Evolutionary conservation across 37 sponge, comb jelly and placozoan species (phyloP).

Genomic region (Beroe forskalii): DNA sequence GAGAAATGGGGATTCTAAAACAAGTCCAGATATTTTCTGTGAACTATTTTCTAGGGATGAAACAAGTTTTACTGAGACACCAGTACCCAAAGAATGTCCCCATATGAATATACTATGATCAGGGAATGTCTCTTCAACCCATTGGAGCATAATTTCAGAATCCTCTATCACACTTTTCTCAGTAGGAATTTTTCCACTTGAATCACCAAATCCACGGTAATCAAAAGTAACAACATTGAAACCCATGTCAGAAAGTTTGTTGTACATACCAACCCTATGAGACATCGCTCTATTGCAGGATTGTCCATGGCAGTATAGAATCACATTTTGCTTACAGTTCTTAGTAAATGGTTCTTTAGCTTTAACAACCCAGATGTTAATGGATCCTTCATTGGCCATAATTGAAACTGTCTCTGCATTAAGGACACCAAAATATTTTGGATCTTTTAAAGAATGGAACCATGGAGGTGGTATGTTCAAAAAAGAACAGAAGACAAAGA

Average conservation of each 20-base stretch:
- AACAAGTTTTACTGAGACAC: background rate
- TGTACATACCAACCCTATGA: background rate
- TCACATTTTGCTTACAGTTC: background rate
- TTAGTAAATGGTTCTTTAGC: background rate
- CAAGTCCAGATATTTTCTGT: background rate
- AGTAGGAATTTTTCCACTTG: background rate
- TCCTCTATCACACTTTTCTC: background rate
- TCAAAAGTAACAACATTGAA: constrained; percentile 16
- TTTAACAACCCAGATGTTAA: background rate
- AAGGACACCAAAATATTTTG: background rate
- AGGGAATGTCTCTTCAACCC: background rate
- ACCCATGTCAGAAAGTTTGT: background rate
- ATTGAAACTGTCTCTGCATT: background rate
- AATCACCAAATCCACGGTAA: constrained; percentile 38
- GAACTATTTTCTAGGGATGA: background rate
- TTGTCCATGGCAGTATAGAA: constrained; percentile 15
- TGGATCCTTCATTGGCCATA: background rate
- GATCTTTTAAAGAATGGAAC: background rate
- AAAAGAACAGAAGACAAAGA: background rate
- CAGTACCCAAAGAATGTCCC: constrained; percentile 13
- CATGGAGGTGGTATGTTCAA: constrained; percentile 2
- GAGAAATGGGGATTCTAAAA: constrained; percentile 3
- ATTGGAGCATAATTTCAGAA: constrained; percentile 23
- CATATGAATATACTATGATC: background rate
- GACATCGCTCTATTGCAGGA: constrained; percentile 15